Evolutionary conservation across 2,113 vertebrate species (phyloP), one percentile per base, ranked within the genome.

Genomic region (Macrotus californicus): DNA sequence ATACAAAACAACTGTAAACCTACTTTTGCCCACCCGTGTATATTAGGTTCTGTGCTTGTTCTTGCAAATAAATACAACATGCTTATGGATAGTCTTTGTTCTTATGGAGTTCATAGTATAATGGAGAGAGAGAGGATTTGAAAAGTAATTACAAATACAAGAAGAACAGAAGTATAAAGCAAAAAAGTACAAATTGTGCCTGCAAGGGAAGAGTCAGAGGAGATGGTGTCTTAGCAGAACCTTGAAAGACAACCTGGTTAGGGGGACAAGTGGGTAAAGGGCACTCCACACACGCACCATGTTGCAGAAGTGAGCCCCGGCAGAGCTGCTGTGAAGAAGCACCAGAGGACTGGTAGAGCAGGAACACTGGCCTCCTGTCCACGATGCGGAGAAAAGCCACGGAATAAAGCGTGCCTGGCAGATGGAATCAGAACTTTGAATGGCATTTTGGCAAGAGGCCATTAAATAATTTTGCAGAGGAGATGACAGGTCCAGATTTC

Each of bases 51-150:
- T 41, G 26, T 76, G 9, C 11, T 66, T 72, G 48, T 12, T 34
- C 29, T 87, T 85, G 14, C 34, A 90, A 93, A 87, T 59, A 92
- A 93, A 87, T 59, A 34, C 2, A 69, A 46, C 8, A 7, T 87
- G 21, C 13, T 87, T 84, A 84, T 13, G 22, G 11, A 67, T 31
- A 89, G 21, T 76, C 11, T 83, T 15, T 43, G 31, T 80, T 50
- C 8, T 64, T 19, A 50, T n/a, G 54, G 41, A 89, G 16, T 43
- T 77, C 50, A 85, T 0, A 54, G 13, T 31, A 14, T 39, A 67
- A 94, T n/a, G 52, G 46, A 66, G 48, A 76, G 50, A 54, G 52
- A 59, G 56, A 59, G 56, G 70, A 21, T 21, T 4, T 21, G 18
- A 77, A 80, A 92, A 91, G 54, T 18, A 67, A 84, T 41, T 39